A percentile compares a stretch with the other conserved stretches of the same genome.
Evolutionary conservation across 2,113 vertebrate genomes (phyloP).

Genomic region (Falco punctatus): DNA sequence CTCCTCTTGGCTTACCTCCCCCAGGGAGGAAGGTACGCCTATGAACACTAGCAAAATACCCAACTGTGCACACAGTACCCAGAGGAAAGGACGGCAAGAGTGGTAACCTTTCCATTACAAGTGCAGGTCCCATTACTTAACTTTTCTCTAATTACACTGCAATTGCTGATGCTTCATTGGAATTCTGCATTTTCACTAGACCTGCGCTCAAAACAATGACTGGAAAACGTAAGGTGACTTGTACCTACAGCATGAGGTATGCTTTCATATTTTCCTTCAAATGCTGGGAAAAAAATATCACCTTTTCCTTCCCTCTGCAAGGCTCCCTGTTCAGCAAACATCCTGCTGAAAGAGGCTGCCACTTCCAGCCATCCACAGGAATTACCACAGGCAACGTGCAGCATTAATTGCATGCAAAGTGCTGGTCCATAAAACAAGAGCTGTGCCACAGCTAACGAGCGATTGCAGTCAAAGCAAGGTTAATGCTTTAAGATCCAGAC

Average conservation of each 20-base stretch:
- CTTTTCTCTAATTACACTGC: not conserved
- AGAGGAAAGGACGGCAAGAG: not conserved
- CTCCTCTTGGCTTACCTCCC: not conserved
- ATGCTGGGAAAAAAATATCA: not conserved
- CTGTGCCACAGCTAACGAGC: not conserved
- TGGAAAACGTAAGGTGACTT: not conserved
- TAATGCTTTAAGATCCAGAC: not conserved
- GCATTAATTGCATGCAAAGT: not conserved
- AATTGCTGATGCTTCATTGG: not conserved
- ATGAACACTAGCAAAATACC: not conserved
- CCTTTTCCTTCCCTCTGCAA: not conserved
- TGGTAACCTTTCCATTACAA: not conserved
- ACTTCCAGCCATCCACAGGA: not conserved
- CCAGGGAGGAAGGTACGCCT: not conserved
- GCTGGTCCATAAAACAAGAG: not conserved
- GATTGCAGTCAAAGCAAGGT: not conserved
- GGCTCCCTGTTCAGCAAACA: not conserved
- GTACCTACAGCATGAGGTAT: not conserved
- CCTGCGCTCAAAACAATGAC: not conserved
- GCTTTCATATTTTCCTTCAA: not conserved
- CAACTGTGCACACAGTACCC: accelerated
- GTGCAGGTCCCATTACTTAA: accelerated
- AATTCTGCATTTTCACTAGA: not conserved
- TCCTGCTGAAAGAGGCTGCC: not conserved
- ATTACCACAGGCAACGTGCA: not conserved